These are phyloP conservation scores for Pseudochromis fuscus DNA, from an alignment of 2,797 vertebrate genomes.

Conservation along the genomic window DNA sequence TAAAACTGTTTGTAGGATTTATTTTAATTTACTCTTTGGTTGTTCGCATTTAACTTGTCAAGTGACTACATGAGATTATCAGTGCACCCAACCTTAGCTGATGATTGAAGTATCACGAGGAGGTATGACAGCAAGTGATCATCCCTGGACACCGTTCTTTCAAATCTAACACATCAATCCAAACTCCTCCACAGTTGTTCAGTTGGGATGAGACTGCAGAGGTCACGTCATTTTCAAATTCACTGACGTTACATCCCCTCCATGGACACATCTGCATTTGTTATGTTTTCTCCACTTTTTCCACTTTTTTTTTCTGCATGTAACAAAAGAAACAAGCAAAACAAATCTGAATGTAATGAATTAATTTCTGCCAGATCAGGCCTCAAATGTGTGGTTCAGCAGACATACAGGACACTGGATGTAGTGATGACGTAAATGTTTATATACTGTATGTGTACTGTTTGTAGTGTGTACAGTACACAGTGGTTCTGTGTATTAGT, in stretches of 20 bases:
- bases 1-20: too few relatives aligned
- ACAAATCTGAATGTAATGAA: not conserved
- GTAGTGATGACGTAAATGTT: too few relatives aligned
- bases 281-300: not conserved
- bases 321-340: not conserved
- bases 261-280: not conserved
- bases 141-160: not conserved
- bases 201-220: not conserved
- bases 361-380: not conserved
- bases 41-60: too few relatives aligned
- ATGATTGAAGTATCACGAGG: too few relatives aligned
- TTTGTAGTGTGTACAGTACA: not conserved
- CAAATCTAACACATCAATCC: not conserved
- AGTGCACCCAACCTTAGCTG: not conserved
- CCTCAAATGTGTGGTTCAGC: not conserved
- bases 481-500: not conserved
- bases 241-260: not conserved
- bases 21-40: too few relatives aligned
- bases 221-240: slow-evolving; percentile 1
- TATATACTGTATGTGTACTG: too few relatives aligned
- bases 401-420: not conserved
- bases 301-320: not conserved
- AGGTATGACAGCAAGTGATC: not conserved
- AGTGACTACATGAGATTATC: not conserved
- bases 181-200: slow-evolving; percentile 1